phyloP scores from a whole-genome alignment of 2,113 vertebrate genomes.

The Hippolais icterina region DNA sequence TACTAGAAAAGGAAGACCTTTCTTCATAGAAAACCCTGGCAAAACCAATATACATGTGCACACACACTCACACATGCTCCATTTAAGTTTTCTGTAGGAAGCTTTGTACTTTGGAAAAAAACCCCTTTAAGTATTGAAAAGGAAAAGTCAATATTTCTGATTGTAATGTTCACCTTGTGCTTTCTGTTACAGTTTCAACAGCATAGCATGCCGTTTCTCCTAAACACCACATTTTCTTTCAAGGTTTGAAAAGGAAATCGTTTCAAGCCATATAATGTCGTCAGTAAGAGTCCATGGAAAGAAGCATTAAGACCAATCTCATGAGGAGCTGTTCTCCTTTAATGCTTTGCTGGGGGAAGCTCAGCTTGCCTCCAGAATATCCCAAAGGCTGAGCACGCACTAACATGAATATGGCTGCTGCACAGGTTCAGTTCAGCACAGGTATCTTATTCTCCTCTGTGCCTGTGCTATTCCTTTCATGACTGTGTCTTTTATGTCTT shows the following conservation, averaged over 20 bases:
- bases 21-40: not conserved
- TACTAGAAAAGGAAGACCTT: not conserved
- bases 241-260: not conserved
- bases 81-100: not conserved
- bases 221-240: not conserved
- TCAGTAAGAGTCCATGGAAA: not conserved
- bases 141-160: not conserved
- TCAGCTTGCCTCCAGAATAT: not conserved
- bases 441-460: not conserved
- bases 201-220: not conserved
- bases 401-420: not conserved
- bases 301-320: not conserved
- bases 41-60: not conserved
- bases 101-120: not conserved
- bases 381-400: not conserved
- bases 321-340: not conserved
- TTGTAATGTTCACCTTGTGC: not conserved
- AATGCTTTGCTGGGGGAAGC: not conserved
- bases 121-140: not conserved
- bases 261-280: not conserved
- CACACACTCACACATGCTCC: not conserved
- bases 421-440: not conserved
- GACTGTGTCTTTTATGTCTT: rapidly evolving
- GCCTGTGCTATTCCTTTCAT: not conserved
- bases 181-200: not conserved